These are phyloP conservation scores for Aphelenchoides bicaudatus DNA, from an alignment of 2,888 invertebrate species.

Conservation along the genomic window DNA sequence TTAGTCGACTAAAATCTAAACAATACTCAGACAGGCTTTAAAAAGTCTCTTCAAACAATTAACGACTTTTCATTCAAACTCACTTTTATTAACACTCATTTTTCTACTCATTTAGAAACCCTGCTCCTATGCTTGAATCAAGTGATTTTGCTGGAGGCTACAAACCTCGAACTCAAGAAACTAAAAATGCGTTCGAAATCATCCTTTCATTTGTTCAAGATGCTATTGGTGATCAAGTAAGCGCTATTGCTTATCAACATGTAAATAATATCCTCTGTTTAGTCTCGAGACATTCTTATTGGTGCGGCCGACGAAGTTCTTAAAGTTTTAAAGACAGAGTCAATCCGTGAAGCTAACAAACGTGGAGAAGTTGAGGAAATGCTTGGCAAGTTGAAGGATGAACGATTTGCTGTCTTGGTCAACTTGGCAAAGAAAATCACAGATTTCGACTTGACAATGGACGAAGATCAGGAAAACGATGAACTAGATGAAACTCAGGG, in stretches of 20 bases:
- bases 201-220: constrained; percentile 93
- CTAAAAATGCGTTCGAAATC: constrained; percentile 91
- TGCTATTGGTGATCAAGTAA: constrained; percentile 80
- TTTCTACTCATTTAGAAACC: constrained; percentile 13
- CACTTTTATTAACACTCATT: not conserved
- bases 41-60: too few species aligned
- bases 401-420: constrained; percentile 85
- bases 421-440: constrained; percentile 97
- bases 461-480: constrained; percentile 60
- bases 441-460: constrained; percentile 73
- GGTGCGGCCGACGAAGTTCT: constrained; percentile 99
- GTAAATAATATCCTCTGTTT: constrained; percentile 20
- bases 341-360: constrained; percentile 84
- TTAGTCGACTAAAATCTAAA: too few species aligned
- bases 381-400: constrained; percentile 77
- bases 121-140: constrained; percentile 43
- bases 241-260: not conserved
- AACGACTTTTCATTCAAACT: too few species aligned
- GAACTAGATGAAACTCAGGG: constrained; percentile 96
- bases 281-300: constrained; percentile 77
- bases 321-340: constrained; percentile 87
- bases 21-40: too few species aligned
- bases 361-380: constrained; percentile 79
- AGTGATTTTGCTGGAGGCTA: constrained; percentile 90
- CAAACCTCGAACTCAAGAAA: constrained; percentile 92